Percentiles rank a stretch among this genome's conserved stretches.
These are phyloP conservation scores for Hyles lineata DNA, from an alignment of 2,888 invertebrate species.

Conservation along the genomic window DNA sequence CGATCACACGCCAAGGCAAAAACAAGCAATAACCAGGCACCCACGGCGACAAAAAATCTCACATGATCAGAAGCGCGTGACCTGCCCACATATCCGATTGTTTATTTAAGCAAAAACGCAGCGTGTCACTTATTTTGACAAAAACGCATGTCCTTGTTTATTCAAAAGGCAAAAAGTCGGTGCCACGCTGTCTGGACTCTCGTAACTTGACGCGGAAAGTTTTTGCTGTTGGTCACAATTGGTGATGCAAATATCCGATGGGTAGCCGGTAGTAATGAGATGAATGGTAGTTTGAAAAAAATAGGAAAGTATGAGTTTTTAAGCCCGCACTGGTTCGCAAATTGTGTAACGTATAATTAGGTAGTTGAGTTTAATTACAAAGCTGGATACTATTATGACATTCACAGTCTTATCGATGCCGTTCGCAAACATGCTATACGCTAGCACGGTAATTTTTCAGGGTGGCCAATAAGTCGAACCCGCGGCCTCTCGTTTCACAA, in stretches of 20 bases:
- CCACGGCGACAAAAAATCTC: slow-evolving; percentile 5
- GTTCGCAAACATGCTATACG: too few relatives aligned
- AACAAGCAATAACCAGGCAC: slow-evolving; percentile 16
- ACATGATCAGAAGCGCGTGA: slow-evolving; percentile 11
- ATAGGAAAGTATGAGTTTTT: background rate
- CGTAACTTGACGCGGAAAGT: slow-evolving; percentile 1
- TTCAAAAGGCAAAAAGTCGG: slow-evolving; percentile 62
- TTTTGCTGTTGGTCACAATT: slow-evolving; percentile 8
- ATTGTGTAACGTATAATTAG: too few relatives aligned
- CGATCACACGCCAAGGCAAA: slow-evolving; percentile 15
- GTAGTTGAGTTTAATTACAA: too few relatives aligned
- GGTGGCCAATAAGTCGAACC: too few relatives aligned
- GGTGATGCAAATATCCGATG: background rate
- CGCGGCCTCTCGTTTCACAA: too few relatives aligned
- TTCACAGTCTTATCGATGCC: too few relatives aligned
- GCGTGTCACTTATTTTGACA: too few relatives aligned
- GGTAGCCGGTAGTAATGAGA: background rate
- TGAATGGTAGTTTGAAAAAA: background rate
- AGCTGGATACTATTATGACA: too few relatives aligned
- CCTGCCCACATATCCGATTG: background rate
- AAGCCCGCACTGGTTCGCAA: too few relatives aligned
- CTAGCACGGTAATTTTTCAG: too few relatives aligned
- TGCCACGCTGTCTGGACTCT: slow-evolving; percentile 69
- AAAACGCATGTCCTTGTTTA: slow-evolving; percentile 43
- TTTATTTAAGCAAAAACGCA: too few relatives aligned